These are phyloP conservation scores for Diarsia mendica DNA, from an alignment of 2,888 invertebrate genomes.

Conservation along the genomic window DNA sequence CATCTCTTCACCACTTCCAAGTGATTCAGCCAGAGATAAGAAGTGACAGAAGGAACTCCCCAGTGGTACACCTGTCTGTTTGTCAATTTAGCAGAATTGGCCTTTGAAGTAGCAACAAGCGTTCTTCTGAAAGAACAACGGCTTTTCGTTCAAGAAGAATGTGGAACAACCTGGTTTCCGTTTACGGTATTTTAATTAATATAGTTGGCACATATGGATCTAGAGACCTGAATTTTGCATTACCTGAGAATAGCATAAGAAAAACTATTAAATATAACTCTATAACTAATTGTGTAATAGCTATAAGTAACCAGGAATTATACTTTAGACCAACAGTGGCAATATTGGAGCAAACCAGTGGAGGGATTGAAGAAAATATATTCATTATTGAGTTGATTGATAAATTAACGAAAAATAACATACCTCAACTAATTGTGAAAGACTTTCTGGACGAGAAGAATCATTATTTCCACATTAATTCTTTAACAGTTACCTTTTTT, in stretches of 20 bases:
- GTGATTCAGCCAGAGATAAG: neutral
- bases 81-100: neutral
- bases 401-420: constrained; percentile 48
- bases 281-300: constrained; percentile 62
- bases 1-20: neutral
- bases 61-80: neutral
- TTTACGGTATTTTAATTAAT: constrained; percentile 19
- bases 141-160: constrained; percentile 20
- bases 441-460: constrained; percentile 41
- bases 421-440: constrained; percentile 55
- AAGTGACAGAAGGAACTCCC: neutral
- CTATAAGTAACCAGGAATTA: constrained; percentile 55
- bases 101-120: neutral
- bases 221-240: neutral
- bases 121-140: neutral
- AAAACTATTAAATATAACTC: constrained; percentile 40
- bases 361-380: constrained; percentile 33
- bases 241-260: neutral
- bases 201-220: neutral
- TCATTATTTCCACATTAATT: constrained; percentile 35
- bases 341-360: constrained; percentile 49
- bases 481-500: constrained; percentile 65
- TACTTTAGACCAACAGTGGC: constrained; percentile 63
- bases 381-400: constrained; percentile 61
- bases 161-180: constrained; percentile 25